Conservation (phyloP, 2,888 invertebrate species). For the Aelia acuminata region DNA sequence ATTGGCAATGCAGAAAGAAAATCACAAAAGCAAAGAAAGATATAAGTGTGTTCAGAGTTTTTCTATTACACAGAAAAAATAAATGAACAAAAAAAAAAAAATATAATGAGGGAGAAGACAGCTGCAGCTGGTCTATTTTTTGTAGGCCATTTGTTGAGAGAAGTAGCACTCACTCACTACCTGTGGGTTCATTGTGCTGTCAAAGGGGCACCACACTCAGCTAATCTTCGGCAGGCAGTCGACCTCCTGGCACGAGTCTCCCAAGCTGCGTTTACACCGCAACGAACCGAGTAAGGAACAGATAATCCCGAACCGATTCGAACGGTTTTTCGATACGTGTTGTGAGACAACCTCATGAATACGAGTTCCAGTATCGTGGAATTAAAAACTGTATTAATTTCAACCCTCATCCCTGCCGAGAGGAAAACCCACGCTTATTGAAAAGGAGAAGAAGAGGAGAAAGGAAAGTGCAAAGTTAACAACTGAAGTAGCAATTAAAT, state of each 20-base stretch:
- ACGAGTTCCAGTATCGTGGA: too few species aligned
- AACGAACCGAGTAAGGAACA: too few species aligned
- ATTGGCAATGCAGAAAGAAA: too few species aligned
- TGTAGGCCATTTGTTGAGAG: background rate
- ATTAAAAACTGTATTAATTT: too few species aligned
- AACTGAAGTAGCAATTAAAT: too few species aligned
- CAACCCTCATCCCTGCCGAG: too few species aligned
- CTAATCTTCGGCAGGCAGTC: background rate
- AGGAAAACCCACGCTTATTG: too few species aligned
- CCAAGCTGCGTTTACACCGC: background rate
- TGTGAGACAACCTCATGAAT: too few species aligned
- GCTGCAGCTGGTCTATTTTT: conserved; percentile 2
- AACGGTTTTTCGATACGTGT: too few species aligned
- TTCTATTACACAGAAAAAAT: background rate
- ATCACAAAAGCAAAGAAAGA: background rate
- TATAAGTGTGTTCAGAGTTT: background rate
- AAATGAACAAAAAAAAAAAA: background rate
- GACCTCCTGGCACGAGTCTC: background rate
- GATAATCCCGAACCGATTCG: too few species aligned
- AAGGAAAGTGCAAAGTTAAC: too few species aligned
- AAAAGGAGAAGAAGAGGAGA: too few species aligned
- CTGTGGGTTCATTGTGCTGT: conserved; percentile 34
- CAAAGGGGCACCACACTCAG: background rate
- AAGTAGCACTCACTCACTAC: background rate
- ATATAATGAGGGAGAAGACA: background rate